Evolutionary conservation across 2,797 vertebrate genomes (phyloP).

Genomic region (Lagodon rhomboides): DNA sequence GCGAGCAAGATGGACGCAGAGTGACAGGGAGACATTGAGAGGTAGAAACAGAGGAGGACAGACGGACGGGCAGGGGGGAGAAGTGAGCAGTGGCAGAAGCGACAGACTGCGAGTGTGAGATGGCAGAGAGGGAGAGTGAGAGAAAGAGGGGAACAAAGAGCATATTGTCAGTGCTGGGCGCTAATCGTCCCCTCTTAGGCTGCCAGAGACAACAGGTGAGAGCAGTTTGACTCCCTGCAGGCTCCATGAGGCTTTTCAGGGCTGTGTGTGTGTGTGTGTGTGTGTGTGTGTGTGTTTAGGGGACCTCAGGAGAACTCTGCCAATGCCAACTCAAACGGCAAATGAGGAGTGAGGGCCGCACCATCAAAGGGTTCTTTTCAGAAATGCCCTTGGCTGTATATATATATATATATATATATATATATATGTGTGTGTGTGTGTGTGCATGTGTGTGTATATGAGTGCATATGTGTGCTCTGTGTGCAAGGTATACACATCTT

Average conservation of each 20-base stretch:
- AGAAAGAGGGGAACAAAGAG: constrained; percentile 81
- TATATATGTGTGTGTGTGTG: constrained; percentile 2
- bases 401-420: neutral
- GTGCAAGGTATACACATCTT: constrained; percentile 28
- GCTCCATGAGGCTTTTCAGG: constrained; percentile 81
- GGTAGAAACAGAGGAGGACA: constrained; percentile 63
- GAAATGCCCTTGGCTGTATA: constrained; percentile 51
- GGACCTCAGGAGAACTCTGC: constrained; percentile 67
- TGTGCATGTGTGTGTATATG: constrained; percentile 2
- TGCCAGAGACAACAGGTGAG: constrained; percentile 89
- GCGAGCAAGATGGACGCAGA: constrained; percentile 56
- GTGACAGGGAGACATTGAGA: constrained; percentile 65
- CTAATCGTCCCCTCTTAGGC: constrained; percentile 84
- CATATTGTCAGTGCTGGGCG: constrained; percentile 81
- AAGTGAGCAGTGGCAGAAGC: constrained; percentile 68
- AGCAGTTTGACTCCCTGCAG: constrained; percentile 86
- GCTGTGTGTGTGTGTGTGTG: constrained; percentile 54
- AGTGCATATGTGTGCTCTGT: neutral
- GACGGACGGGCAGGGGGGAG: constrained; percentile 61
- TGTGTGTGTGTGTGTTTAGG: constrained; percentile 41
- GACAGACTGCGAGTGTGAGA: constrained; percentile 75
- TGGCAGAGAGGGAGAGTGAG: constrained; percentile 66
- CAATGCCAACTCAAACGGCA: constrained; percentile 81
- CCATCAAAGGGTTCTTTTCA: constrained; percentile 79
- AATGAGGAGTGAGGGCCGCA: constrained; percentile 68